Base-by-base conservation (phyloP, 2,113 vertebrate species). In the Daboia siamensis region DNA sequence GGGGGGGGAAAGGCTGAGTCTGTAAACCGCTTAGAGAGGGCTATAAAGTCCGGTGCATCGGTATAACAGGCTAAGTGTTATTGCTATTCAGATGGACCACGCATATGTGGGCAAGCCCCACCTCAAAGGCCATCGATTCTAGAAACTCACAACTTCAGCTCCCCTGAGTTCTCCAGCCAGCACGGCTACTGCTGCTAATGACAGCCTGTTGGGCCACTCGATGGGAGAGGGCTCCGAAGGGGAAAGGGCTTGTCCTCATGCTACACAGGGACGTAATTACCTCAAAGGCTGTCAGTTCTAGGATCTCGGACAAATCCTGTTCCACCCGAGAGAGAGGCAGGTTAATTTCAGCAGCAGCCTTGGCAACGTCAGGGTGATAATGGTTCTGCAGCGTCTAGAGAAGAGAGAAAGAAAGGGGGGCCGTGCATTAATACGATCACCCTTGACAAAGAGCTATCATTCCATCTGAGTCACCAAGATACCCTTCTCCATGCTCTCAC, bases 301-400 rank as follows among this genome's bases (percentile, higher is more conserved):
- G 95, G 9, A 98, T 95, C 0, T 98, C 96, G 0, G 97, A 97
- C 11, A 99, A 95, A 95, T 99, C 98, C 9, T 97, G 98, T 93
- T 99, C 99, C 0, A 97, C 93, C 61, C 96, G 94, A 0, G 98
- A 96, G 51, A 99, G 96, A 0, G 97, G 96, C 13, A 97, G 98
- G 95, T 97, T 99, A 94, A 99, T 98, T 12, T 94, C 20, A 90
- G 97, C 93, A 29, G 99, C 99, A 10, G 98, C 98, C 95, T 96
- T 98, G 94, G 98, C 97, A 94, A 99, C 99, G 87, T 98, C 98
- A 0, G 99, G 99, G 93, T 99, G 98, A 95, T 99, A 99, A 96
- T 99, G 99, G 52, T 91, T 98, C 97, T 99, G 99, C 29, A 99
- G 97, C 0, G 98, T 96, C 99, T 99, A 95, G 93, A 20, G 90